A percentile compares a stretch with the other conserved stretches of the same genome.
Conservation (phyloP, 2,888 invertebrate genomes). For the Ectemnius lituratus region DNA sequence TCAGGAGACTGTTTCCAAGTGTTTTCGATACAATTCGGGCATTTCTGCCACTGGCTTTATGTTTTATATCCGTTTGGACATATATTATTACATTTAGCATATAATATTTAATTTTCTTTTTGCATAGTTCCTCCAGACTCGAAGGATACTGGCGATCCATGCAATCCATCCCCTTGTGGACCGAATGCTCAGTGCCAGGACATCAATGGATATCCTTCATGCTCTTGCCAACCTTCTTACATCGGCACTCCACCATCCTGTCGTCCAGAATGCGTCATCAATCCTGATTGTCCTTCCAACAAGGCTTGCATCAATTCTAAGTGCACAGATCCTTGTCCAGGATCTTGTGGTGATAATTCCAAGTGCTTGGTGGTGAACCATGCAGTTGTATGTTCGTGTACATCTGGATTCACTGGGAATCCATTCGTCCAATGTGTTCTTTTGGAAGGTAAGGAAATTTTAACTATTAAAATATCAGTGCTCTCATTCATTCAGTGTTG, state of each 20-base stretch:
- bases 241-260: conserved; percentile 90
- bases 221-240: conserved; percentile 88
- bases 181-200: conserved; percentile 87
- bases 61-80: too few species aligned
- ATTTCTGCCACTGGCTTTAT: too few species aligned
- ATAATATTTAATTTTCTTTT: neutral
- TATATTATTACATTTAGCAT: too few species aligned
- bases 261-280: conserved; percentile 89
- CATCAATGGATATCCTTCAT: conserved; percentile 84
- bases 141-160: conserved; percentile 80
- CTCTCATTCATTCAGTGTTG: neutral
- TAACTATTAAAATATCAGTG: neutral
- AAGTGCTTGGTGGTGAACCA: conserved; percentile 90
- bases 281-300: conserved; percentile 88
- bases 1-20: too few species aligned
- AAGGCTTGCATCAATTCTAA: conserved; percentile 89
- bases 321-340: conserved; percentile 90
- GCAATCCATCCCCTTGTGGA: conserved; percentile 89
- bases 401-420: conserved; percentile 87
- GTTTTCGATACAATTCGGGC: too few species aligned
- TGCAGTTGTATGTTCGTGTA: conserved; percentile 89
- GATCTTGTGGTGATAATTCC: conserved; percentile 88
- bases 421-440: conserved; percentile 88
- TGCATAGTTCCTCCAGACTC: conserved; percentile 71
- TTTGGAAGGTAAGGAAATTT: conserved; percentile 78